Evolutionary conservation across 2,797 vertebrate species (phyloP).

Genomic region (Threskiornis aethiopicus): DNA sequence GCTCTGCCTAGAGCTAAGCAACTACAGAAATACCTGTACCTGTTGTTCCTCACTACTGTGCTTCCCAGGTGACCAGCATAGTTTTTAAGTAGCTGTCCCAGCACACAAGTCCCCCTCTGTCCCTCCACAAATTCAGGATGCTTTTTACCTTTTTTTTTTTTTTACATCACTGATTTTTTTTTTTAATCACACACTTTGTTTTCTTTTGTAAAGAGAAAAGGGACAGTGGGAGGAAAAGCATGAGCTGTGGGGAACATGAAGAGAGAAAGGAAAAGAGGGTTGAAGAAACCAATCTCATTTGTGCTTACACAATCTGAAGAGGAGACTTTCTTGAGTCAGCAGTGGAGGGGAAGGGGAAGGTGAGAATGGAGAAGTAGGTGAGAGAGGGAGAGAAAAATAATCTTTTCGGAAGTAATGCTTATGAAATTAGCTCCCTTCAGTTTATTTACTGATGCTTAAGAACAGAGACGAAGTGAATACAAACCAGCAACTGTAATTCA

Average conservation of each 20-base stretch:
- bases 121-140: neutral
- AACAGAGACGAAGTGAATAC: neutral
- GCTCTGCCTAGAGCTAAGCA: neutral
- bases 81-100: neutral
- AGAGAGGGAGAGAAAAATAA: neutral
- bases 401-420: neutral
- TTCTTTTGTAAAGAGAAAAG: neutral
- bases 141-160: neutral
- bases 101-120: fast-evolving
- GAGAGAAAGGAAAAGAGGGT: neutral
- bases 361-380: neutral
- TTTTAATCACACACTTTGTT: neutral
- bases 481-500: neutral
- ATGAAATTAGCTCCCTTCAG: neutral
- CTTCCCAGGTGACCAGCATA: neutral
- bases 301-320: neutral
- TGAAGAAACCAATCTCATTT: neutral
- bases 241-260: neutral
- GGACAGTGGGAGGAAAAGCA: neutral
- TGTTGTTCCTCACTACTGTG: neutral
- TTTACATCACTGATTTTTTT: neutral
- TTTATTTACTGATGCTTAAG: neutral
- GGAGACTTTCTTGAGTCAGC: neutral
- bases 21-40: neutral
- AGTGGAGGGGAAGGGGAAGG: neutral